Conservation (phyloP, 2,113 vertebrate genomes). For the Rhagologus leucostigma region DNA sequence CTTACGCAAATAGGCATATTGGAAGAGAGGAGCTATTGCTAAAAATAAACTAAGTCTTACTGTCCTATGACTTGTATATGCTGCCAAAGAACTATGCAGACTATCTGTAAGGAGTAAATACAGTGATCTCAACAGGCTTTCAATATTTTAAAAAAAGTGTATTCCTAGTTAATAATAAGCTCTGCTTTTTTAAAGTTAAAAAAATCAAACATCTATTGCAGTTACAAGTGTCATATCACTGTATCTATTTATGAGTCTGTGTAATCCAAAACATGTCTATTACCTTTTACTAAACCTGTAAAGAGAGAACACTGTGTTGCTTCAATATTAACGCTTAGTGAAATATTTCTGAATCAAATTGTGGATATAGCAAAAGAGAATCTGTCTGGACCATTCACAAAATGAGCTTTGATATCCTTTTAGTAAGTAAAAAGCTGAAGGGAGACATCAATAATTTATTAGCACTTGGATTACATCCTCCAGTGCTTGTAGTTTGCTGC, state of each 20-base stretch:
- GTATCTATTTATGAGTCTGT: not conserved
- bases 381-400: conserved; percentile 53
- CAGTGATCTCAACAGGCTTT: not conserved
- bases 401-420: conserved; percentile 57
- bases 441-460: conserved; percentile 54
- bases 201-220: not conserved
- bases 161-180: not conserved
- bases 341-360: conserved; percentile 49
- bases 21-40: conserved; percentile 13
- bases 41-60: conserved; percentile 18
- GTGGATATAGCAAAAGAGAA: conserved; percentile 21
- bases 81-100: not conserved
- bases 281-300: conserved; percentile 8
- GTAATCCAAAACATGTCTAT: not conserved
- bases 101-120: not conserved
- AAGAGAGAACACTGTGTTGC: not conserved
- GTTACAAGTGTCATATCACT: not conserved
- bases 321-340: not conserved
- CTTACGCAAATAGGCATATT: conserved; percentile 9
- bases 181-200: not conserved
- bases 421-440: conserved; percentile 58
- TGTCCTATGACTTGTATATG: not conserved
- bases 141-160: not conserved
- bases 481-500: conserved; percentile 7
- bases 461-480: conserved; percentile 55